Base-by-base conservation (phyloP, 2,797 vertebrate genomes). In the Triplophysa yarkandensis region DNA sequence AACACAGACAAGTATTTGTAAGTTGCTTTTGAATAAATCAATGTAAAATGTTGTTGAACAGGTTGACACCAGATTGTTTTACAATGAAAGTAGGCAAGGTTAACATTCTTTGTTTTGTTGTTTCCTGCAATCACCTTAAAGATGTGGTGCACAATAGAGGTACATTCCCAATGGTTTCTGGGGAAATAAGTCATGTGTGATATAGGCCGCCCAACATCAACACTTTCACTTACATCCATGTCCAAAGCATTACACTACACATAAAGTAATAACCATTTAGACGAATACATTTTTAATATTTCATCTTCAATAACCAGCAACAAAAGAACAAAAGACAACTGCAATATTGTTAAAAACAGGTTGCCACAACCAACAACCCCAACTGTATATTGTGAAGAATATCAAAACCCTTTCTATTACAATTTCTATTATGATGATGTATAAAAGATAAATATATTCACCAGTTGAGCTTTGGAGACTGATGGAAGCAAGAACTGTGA, bases 401-500 rank as follows among this genome's bases (percentile, higher is more conserved):
- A n/a, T n/a, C n/a, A n/a, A n/a, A n/a, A n/a, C n/a, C n/a, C n/a
- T n/a, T n/a, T n/a, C n/a, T n/a, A n/a, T n/a, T n/a, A 36, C 34
- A 36, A 36, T 36, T 3, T 9, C 36, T 39, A n/a, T 23, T 9
- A 28, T 7, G 4, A 46, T 34, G 28, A 74, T 23, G 71, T 39
- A 55, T 54, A 28, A 16, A 44, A 9, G 6, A 14, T 57, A 75
- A 52, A 52, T 4, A n/a, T 79, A 75, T 79, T 77, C 82, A 84
- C 83, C 80, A 17, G 23, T 60, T 41, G 50, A 71, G 46, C 21
- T 39, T 17, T 44, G 55, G 14, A 79, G 61, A 39, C 68, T 43
- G 17, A 61, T 46, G 27, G 79, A 17, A 2, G 68, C 13, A 46
- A 79, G 34, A 4, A 66, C 19, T 34, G 28, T 41, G 64, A 82